Evolutionary conservation across 2,797 vertebrate species (phyloP), one percentile per base, ranked within the genome.

Genomic region (Eptatretus atami): DNA sequence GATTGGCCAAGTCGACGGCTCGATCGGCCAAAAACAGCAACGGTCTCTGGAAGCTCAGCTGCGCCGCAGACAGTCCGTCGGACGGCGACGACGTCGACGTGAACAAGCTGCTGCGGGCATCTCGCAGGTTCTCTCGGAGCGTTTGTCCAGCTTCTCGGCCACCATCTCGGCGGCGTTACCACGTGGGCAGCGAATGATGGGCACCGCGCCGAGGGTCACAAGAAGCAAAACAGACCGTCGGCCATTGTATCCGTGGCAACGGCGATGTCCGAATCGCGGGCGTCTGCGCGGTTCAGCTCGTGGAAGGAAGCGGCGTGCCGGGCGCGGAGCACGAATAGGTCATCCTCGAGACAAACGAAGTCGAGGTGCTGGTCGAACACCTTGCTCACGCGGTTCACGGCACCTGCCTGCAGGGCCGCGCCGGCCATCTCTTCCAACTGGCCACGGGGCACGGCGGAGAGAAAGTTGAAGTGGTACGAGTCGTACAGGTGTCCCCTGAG

Each of bases 91-190:
- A 44, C 31, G 31, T 44, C 31, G 31, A 44, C 4, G 86, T 90
- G 70, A 96, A 96, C 68, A 96, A 81, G 69, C 88, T 96, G 75
- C 95, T 96, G 70, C 90, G 82, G 73, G 90, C 88, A 67, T 96
- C 90, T 69, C 87, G 77, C 64, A 95, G 79, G 75, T 96, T 96
- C 73, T 96, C 90, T 70, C 88, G 78, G 31, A 96, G 80, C 94
- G 95, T 74, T 96, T 96, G 72, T 95, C 87, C 74, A 96, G 72
- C 77, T 96, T 96, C 90, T 96, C 78, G 53, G 90, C 88, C 24
- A 95, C 90, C 90, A 96, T 93, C 76, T 95, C 90, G 68, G 90
- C 87, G 69, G 88, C 90, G 63, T 93, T 96, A 72, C 90, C 90
- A 73, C 84, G 78, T 71, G 87, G 81, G 73, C 87, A 92, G 73